Conservation (phyloP, 1,140 invertebrate genomes). For the Orius insidiosus region DNA sequence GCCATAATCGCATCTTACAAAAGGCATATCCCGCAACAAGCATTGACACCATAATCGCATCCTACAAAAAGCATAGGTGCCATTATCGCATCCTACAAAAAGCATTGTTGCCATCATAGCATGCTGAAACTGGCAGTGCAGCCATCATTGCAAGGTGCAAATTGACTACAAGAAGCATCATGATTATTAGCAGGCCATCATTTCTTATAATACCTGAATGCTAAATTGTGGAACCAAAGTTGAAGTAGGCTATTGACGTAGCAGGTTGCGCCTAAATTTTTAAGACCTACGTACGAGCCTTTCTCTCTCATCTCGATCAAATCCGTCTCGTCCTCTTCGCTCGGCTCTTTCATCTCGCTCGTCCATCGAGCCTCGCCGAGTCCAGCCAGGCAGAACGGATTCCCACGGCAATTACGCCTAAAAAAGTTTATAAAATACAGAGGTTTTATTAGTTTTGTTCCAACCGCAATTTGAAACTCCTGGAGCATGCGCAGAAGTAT, state of each 20-base stretch:
- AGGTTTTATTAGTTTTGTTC: background rate
- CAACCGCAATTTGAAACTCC: too few species aligned
- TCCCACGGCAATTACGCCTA: slow-evolving; percentile 43
- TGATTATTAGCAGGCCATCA: background rate
- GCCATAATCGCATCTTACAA: too few species aligned
- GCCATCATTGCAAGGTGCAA: too few species aligned
- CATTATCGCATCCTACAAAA: slow-evolving; percentile 5
- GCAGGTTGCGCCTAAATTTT: slow-evolving; percentile 55
- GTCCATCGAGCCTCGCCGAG: slow-evolving; percentile 39
- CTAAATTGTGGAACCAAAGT: slow-evolving; percentile 53
- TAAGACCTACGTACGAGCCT: slow-evolving; percentile 40
- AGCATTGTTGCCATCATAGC: background rate
- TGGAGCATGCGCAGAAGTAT: too few species aligned
- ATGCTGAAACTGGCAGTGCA: background rate
- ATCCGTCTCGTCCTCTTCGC: slow-evolving; percentile 32
- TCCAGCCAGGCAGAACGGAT: slow-evolving; percentile 46
- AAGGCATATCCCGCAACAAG: too few species aligned
- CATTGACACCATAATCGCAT: too few species aligned
- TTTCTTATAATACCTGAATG: slow-evolving; percentile 31
- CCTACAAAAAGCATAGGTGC: too few species aligned
- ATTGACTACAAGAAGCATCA: background rate
- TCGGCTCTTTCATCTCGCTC: slow-evolving; percentile 23
- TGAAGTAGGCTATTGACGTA: slow-evolving; percentile 58
- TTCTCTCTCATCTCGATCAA: slow-evolving; percentile 30
- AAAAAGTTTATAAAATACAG: slow-evolving; percentile 20